Conservation (phyloP, 2,113 vertebrate species). For the Macaca mulatta region DNA sequence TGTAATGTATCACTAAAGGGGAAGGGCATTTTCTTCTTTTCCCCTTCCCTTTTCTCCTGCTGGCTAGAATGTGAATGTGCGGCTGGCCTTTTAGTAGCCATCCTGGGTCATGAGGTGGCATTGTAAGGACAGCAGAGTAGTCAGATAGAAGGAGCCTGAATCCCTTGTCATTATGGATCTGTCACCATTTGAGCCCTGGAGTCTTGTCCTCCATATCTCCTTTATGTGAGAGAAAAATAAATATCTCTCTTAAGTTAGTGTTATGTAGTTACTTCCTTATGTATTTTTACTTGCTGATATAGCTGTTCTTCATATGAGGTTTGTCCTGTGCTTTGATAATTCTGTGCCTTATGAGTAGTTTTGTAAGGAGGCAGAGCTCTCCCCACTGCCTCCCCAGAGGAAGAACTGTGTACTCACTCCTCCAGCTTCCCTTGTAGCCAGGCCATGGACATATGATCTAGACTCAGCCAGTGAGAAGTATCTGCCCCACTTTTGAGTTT, state of each 20-base stretch:
- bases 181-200: background rate
- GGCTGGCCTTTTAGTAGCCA: background rate
- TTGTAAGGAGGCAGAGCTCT: background rate
- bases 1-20: background rate
- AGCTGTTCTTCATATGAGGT: background rate
- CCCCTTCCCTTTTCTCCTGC: background rate
- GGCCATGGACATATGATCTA: background rate
- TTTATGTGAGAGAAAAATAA: background rate
- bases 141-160: background rate
- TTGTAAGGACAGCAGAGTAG: background rate
- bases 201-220: background rate
- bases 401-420: background rate
- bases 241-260: background rate
- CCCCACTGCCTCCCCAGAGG: background rate
- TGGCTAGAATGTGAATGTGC: background rate
- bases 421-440: background rate
- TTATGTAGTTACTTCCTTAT: background rate
- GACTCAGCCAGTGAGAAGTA: background rate
- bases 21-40: background rate
- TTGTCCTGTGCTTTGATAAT: conserved; percentile 3
- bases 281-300: background rate
- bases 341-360: background rate
- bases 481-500: background rate
- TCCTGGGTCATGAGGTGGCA: background rate
- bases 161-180: background rate